Base-by-base conservation (phyloP, 2,888 invertebrate species). In the Pseudococcus jackbeardsleyi region DNA sequence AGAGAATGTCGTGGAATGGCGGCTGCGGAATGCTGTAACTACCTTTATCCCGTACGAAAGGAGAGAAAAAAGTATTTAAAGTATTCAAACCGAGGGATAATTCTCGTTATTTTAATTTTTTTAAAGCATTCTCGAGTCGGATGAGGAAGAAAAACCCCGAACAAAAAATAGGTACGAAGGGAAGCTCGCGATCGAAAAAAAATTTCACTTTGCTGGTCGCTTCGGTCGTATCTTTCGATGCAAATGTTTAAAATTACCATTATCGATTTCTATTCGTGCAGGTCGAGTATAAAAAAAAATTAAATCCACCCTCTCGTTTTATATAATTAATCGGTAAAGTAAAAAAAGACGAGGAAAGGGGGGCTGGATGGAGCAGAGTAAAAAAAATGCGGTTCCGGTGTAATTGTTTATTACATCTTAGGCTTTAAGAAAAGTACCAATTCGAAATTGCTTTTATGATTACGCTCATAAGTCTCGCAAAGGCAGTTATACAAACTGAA, bases 371-470 rank as follows among this genome's bases (percentile, higher is more conserved):
- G 59, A 17, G 59, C 26, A 33, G 26, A 33, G 26, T 33, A 33
- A 19, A 19, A 19, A 42, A 79, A 79, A n/a, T 33, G 79, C 79
- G 79, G 79, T 79, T 72, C 68, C 33, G 79, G 79, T 42, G 79
- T 42, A 42, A 79, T 79, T 72, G 68, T 72, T 79, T 79, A 79
- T 42, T 79, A 46, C 42, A 42, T 72, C 79, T 39, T 79, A 79
- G 79, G 79, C 79, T 42, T 79, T 46, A 42, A 68, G 48, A 87
- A 87, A 87, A 87, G 79, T 79, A 87, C 46, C 87, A 54, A 79
- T 87, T 79, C 79, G 59, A 79, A 87, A 87, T 87, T 87, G 79
- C 87, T 87, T 87, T 87, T 79, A 87, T 87, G 79, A 87, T 87
- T 87, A 87, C 59, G 79, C 50, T 77, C 79, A 87, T 86, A 86